phyloP scores from a whole-genome alignment of 2,888 invertebrate species.

The Acronicta psi region DNA sequence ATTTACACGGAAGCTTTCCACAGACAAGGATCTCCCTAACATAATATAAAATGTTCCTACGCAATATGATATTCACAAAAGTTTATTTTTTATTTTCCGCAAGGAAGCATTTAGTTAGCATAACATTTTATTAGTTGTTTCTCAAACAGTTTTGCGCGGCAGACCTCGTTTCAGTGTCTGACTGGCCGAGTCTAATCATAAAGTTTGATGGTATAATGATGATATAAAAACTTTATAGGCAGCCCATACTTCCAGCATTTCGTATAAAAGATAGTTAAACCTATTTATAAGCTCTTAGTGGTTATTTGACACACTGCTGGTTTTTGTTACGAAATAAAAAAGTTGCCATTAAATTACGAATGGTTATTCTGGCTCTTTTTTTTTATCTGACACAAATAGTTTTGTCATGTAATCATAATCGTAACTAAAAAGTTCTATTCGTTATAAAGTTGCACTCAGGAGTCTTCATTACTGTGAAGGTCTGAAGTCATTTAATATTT shows the following conservation, averaged over 20 bases:
- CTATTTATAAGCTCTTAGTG: slow-evolving; percentile 53
- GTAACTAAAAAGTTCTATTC: too few relatives aligned
- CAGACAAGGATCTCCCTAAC: slow-evolving; percentile 12
- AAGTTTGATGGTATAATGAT: slow-evolving; percentile 64
- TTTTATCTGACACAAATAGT: not conserved
- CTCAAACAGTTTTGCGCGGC: slow-evolving; percentile 44
- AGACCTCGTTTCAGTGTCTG: slow-evolving; percentile 47
- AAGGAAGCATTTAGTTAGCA: slow-evolving; percentile 12
- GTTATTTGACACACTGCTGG: slow-evolving; percentile 27
- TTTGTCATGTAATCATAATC: too few relatives aligned
- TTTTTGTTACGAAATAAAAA: slow-evolving; percentile 36
- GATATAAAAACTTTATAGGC: slow-evolving; percentile 64
- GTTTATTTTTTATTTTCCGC: slow-evolving; percentile 17
- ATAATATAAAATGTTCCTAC: slow-evolving; percentile 17
- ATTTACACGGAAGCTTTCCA: slow-evolving; percentile 22
- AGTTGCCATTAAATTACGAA: slow-evolving; percentile 13
- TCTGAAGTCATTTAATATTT: too few relatives aligned
- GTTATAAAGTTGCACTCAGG: not conserved
- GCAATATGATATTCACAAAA: slow-evolving; percentile 5
- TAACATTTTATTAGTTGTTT: slow-evolving; percentile 47
- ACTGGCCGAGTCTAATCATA: slow-evolving; percentile 60
- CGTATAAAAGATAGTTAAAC: slow-evolving; percentile 51
- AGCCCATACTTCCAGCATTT: slow-evolving; percentile 51
- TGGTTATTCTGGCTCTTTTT: slow-evolving; percentile 1
- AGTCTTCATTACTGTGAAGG: too few relatives aligned